Evolutionary conservation across 2,888 invertebrate genomes (phyloP), one percentile per base, ranked within the genome.

Genomic region (Trilocha varians): DNA sequence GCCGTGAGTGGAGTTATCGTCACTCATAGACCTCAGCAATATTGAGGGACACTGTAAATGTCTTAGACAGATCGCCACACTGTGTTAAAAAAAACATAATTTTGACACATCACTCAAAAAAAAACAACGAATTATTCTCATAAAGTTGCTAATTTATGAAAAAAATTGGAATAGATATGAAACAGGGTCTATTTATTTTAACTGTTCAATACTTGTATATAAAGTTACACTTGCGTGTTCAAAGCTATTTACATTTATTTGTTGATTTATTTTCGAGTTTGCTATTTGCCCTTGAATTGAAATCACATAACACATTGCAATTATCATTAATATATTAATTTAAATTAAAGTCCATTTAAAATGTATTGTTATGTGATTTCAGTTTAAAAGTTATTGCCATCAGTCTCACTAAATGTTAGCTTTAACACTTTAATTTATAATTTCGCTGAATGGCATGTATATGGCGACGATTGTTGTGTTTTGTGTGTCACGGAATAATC

Each of bases 321-420:
- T n/a, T n/a, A n/a, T n/a, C n/a, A n/a, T n/a, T n/a, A n/a, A n/a
- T n/a, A n/a, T n/a, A n/a, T n/a, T n/a, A n/a, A n/a, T n/a, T n/a
- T n/a, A n/a, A n/a, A n/a, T n/a, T n/a, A n/a, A n/a, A n/a, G n/a
- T n/a, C n/a, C n/a, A n/a, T n/a, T n/a, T n/a, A n/a, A n/a, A n/a
- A n/a, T n/a, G n/a, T n/a, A n/a, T n/a, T n/a, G n/a, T n/a, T n/a
- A 2, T 3, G 5, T 25, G 3, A 25, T 25, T 25, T 25, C 6
- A 25, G 11, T 11, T 11, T 3, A 5, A 9, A 9, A 18, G 2
- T 25, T 25, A 25, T 25, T 25, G 11, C 25, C 25, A 43, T 45
- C 38, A 66, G 52, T 40, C 50, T 54, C 56, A 47, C 52, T 52
- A 57, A 57, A 38, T 5, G 25, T 25, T 25, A 41, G 16, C 42